Evolutionary conservation across 2,888 invertebrate species (phyloP), one percentile per base, ranked within the genome.

Genomic region (Cosmia pyralina): DNA sequence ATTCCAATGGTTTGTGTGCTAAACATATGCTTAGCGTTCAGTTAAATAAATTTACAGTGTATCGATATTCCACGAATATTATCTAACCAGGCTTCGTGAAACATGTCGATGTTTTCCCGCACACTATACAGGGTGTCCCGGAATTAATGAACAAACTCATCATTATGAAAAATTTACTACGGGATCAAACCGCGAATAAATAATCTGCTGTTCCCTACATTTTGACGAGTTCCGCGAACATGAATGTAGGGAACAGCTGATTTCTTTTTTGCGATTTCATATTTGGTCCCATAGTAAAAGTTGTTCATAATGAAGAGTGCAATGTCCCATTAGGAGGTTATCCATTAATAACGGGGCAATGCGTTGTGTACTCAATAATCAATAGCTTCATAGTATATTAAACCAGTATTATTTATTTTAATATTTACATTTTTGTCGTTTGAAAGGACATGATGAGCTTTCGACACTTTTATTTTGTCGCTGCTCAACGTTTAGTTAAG

Each of bases 321-420:
- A 28, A 28, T 28, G 28, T 2, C 28, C 28, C 28, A 1, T 28
- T 28, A 28, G 28, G 28, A 28, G 28, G 28, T 28, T 28, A 28
- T 28, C 28, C 28, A 28, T 28, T 28, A 28, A 28, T 28, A 2
- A 28, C 28, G 28, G n/a, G 60, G 46, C 13, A 70, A 55, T 44
- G 59, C 69, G 10, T 55, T 58, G 57, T 66, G 28, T 58, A 66
- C 17, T 62, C 58, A 57, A 63, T 60, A 58, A 57, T 60, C 19
- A 63, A 66, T 22, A 65, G 19, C 50, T 67, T 64, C 34, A 48
- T 81, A 71, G 44, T 59, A n/a, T 60, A 22, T 64, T n/a, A 55
- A 72, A 58, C 52, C 85, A 83, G 79, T 83, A 83, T 83, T 83
- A 83, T 78, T 84, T 80, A 66, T 55, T 69, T 53, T 71, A 65